Percentiles rank a stretch among this genome's conserved stretches.
Evolutionary conservation across 2,888 invertebrate genomes (phyloP).

Genomic region (Caenorhabditis afra): DNA sequence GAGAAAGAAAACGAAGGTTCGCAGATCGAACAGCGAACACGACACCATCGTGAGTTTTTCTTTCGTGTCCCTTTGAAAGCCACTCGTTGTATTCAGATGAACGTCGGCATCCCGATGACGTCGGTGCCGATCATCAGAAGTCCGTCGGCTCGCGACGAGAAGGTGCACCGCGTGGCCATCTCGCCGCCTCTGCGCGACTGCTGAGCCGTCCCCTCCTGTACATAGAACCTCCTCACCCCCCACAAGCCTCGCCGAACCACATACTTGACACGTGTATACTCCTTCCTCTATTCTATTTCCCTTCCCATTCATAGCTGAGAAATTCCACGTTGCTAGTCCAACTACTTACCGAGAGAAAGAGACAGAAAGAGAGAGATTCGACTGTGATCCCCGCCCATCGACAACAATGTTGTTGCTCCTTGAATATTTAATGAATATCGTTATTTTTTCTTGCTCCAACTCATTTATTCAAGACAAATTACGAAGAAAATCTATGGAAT

Average conservation of each 20-base stretch:
- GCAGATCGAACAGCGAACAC: conserved; percentile 68
- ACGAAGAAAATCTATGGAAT: conserved; percentile 33
- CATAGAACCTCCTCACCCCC: conserved; percentile 28
- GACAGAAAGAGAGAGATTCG: conserved; percentile 39
- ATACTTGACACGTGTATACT: conserved; percentile 54
- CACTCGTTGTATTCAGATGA: conserved; percentile 35
- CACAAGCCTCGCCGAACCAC: conserved; percentile 47
- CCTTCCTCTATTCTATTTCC: conserved; percentile 15
- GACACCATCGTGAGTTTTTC: conserved; percentile 59
- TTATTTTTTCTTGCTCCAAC: conserved; percentile 22
- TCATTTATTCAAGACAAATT: conserved; percentile 45
- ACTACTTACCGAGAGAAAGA: conserved; percentile 34
- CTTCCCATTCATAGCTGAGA: conserved; percentile 14
- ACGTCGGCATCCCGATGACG: conserved; percentile 56
- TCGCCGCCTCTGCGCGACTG: conserved; percentile 60
- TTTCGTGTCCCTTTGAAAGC: background rate
- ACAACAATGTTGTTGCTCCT: conserved; percentile 41
- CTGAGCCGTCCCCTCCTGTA: conserved; percentile 40
- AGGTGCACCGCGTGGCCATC: conserved; percentile 49
- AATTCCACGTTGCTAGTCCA: conserved; percentile 57
- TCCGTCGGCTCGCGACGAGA: conserved; percentile 60
- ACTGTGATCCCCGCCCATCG: conserved; percentile 40
- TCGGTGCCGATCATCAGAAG: conserved; percentile 64
- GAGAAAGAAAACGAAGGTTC: conserved; percentile 70
- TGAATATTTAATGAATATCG: background rate